Conservation (phyloP, 2,888 invertebrate genomes). For the Rhingia campestris region DNA sequence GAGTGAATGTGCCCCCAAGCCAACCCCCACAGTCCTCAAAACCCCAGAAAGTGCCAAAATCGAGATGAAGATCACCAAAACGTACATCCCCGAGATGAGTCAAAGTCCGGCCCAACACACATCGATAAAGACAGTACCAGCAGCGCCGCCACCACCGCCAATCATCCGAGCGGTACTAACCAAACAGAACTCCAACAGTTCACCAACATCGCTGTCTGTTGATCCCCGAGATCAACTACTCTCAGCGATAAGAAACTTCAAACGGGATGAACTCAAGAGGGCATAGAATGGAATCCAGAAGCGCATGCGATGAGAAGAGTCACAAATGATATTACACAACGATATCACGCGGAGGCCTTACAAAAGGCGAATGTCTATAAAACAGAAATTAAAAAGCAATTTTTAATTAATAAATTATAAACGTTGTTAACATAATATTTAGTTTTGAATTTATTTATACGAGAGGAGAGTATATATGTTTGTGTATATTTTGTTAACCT, state of each 20-base stretch:
- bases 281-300: not conserved
- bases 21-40: constrained; percentile 34
- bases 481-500: constrained; percentile 63
- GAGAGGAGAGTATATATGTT: constrained; percentile 26
- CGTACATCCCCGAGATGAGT: constrained; percentile 55
- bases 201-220: constrained; percentile 73
- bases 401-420: constrained; percentile 15
- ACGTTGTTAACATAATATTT: constrained; percentile 49
- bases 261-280: constrained; percentile 81
- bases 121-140: constrained; percentile 24
- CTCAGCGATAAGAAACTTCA: constrained; percentile 88
- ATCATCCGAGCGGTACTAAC: constrained; percentile 74
- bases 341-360: constrained; percentile 29
- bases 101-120: not conserved
- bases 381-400: constrained; percentile 1
- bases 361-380: not conserved
- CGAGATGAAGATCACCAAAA: constrained; percentile 76
- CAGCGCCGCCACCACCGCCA: constrained; percentile 57
- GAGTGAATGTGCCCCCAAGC: constrained; percentile 63
- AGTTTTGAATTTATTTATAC: constrained; percentile 68
- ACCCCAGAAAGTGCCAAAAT: constrained; percentile 77
- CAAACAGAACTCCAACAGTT: constrained; percentile 70
- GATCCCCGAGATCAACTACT: constrained; percentile 88
- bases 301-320: constrained; percentile 8
- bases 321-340: constrained; percentile 53